A percentile compares a stretch with the other conserved stretches of the same genome.
phyloP scores from a whole-genome alignment of 2,888 invertebrate genomes.

The Formica aserva region DNA sequence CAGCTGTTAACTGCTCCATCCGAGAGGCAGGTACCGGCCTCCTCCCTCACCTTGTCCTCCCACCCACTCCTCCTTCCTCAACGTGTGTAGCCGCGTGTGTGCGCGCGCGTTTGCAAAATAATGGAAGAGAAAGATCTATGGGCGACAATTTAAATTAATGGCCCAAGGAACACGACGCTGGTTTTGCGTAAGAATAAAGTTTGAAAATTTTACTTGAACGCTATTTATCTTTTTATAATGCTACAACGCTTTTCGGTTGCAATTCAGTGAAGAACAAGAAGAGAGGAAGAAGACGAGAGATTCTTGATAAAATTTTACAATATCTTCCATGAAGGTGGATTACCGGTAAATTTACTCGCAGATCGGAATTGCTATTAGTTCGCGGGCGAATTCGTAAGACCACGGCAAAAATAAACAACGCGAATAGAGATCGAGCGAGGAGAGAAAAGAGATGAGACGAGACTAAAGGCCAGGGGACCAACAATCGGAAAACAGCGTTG shows the following conservation, averaged over 20 bases:
- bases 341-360: background rate
- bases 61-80: background rate
- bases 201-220: constrained; percentile 16
- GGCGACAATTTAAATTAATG: constrained; percentile 79
- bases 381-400: constrained; percentile 2
- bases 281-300: too few species aligned
- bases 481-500: constrained; percentile 81
- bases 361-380: constrained; percentile 34
- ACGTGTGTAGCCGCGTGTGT: constrained; percentile 47
- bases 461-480: constrained; percentile 77
- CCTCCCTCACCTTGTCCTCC: constrained; percentile 51
- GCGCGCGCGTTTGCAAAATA: constrained; percentile 57
- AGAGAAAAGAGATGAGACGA: constrained; percentile 38
- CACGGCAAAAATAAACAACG: constrained; percentile 33
- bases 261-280: background rate
- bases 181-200: background rate
- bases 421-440: constrained; percentile 25
- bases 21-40: constrained; percentile 57
- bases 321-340: background rate
- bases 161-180: constrained; percentile 45
- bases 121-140: constrained; percentile 75
- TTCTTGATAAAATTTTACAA: background rate
- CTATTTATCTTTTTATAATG: background rate
- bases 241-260: background rate
- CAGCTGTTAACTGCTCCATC: constrained; percentile 82